Percentiles rank a stretch among this genome's conserved stretches.
Conservation (phyloP, 2,888 invertebrate genomes). For the Ernsta delagoae region DNA sequence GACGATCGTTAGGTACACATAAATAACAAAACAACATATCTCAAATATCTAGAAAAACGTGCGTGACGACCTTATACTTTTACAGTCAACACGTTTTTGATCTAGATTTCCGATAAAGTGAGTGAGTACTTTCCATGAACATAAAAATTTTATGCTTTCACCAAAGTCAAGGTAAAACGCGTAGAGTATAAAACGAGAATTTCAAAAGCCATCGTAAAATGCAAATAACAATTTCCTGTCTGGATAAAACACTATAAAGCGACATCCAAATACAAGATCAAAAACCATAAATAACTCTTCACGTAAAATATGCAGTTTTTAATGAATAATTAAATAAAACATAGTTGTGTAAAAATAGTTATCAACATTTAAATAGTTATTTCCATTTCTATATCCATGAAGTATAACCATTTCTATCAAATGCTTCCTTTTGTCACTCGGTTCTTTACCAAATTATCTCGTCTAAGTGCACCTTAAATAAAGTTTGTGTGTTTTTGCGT, state of each 20-base stretch:
- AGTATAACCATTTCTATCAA: too few relatives aligned
- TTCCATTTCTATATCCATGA: too few relatives aligned
- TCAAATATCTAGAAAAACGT: conserved; percentile 5
- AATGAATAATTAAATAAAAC: too few relatives aligned
- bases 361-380: too few relatives aligned
- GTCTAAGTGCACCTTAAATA: too few relatives aligned
- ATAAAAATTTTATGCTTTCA: conserved; percentile 21
- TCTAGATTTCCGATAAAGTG: conserved; percentile 22
- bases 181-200: conserved; percentile 4
- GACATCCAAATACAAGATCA: neutral
- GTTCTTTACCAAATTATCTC: too few relatives aligned
- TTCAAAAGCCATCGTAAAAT: conserved; percentile 16
- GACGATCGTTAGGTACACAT: neutral
- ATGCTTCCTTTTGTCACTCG: too few relatives aligned
- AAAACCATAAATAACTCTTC: neutral
- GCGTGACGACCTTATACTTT: conserved; percentile 6
- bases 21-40: conserved; percentile 1
- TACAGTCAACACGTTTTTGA: conserved; percentile 10
- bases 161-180: conserved; percentile 16
- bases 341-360: too few relatives aligned
- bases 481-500: too few relatives aligned
- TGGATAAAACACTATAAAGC: conserved; percentile 5
- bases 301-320: too few relatives aligned
- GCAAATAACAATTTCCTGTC: conserved; percentile 11
- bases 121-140: conserved; percentile 23